A percentile compares a stretch with the other conserved stretches of the same genome.
These are phyloP conservation scores for Gavia stellata DNA, from an alignment of 2,113 vertebrate genomes.

Conservation along the genomic window DNA sequence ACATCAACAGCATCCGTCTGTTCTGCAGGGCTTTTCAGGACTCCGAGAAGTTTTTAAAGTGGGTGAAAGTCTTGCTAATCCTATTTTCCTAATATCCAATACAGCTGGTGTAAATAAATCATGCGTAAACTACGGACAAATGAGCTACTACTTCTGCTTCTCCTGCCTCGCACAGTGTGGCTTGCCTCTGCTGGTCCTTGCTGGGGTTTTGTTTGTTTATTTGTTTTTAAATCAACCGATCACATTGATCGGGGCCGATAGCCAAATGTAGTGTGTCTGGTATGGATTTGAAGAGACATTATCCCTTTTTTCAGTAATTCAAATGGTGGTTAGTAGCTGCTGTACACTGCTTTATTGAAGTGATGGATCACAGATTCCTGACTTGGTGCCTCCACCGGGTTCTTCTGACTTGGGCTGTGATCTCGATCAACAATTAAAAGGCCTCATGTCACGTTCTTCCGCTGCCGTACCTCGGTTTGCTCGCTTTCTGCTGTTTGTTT, in stretches of 20 bases:
- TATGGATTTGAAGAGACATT: conserved; percentile 41
- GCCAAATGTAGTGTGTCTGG: conserved; percentile 55
- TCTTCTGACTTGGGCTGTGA: not conserved
- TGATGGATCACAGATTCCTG: not conserved
- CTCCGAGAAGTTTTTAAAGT: not conserved
- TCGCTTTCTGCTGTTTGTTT: not conserved
- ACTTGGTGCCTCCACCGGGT: not conserved
- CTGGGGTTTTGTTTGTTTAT: conserved; percentile 36
- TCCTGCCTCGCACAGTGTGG: conserved; percentile 38
- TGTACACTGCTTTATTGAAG: not conserved
- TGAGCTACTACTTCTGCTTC: conserved; percentile 23
- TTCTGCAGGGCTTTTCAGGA: not conserved
- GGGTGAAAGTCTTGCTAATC: not conserved
- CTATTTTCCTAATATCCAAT: not conserved
- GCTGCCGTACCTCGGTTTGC: not conserved
- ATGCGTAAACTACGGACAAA: not conserved
- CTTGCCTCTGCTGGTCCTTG: conserved; percentile 34
- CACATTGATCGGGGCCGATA: conserved; percentile 72
- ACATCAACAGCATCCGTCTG: not conserved
- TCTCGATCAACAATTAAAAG: not conserved
- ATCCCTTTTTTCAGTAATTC: conserved; percentile 23
- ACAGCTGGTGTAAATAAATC: not conserved
- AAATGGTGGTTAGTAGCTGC: not conserved
- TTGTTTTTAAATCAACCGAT: conserved; percentile 58
- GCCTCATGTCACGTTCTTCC: not conserved